A percentile compares a stretch with the other conserved stretches of the same genome.
phyloP scores from a whole-genome alignment of 1,140 invertebrate species.

The Grapholita molesta region DNA sequence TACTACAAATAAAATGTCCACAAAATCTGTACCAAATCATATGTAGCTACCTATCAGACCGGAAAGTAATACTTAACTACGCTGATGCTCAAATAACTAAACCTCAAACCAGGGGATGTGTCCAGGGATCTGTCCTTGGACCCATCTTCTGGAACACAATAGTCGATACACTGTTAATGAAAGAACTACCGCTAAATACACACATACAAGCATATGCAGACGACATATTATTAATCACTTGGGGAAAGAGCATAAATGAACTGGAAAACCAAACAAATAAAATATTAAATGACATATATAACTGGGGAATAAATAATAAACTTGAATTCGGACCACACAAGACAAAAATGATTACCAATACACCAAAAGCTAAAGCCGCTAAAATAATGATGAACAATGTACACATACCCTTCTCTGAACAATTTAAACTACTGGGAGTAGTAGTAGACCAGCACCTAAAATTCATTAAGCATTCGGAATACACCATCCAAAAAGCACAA shows the following conservation, averaged over 20 bases:
- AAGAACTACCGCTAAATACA: conserved; percentile 15
- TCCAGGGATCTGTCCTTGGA: no score
- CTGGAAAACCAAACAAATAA: conserved; percentile 18
- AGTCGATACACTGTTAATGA: conserved; percentile 24
- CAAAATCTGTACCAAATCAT: no score
- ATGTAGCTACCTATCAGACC: neutral
- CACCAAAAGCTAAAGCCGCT: conserved; percentile 16
- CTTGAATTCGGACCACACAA: conserved; percentile 24
- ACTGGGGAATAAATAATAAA: conserved; percentile 26
- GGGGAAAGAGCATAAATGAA: neutral
- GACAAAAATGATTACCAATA: conserved; percentile 26
- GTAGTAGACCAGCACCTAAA: conserved; percentile 29
- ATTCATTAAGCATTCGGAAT: no score
- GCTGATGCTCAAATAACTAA: neutral
- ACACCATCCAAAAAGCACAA: conserved; percentile 20
- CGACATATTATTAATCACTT: conserved; percentile 26
- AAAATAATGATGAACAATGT: neutral
- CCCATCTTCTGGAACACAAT: no score
- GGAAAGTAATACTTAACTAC: conserved; percentile 11
- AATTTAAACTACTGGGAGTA: conserved; percentile 27
- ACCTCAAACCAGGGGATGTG: no score
- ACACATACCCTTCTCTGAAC: neutral
- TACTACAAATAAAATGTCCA: neutral
- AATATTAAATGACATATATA: conserved; percentile 9
- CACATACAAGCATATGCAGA: conserved; percentile 33